Evolutionary conservation across 2,113 vertebrate species (phyloP).

Genomic region (Chlamydotis undulata): DNA sequence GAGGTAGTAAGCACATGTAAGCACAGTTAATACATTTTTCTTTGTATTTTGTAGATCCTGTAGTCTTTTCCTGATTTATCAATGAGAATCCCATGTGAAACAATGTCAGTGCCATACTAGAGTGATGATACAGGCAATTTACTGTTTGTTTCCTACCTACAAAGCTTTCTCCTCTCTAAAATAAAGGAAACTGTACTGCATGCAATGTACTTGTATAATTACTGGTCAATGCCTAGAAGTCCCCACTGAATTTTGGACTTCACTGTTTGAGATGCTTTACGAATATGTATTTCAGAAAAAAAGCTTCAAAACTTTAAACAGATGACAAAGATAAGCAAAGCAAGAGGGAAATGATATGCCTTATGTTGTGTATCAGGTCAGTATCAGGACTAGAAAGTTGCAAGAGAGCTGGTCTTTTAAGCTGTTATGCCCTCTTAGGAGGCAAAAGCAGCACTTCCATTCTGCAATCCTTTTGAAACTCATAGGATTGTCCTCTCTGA

Average conservation of each 20-base stretch:
- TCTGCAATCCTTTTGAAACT: background rate
- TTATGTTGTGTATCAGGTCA: rapidly evolving
- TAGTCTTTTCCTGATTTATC: background rate
- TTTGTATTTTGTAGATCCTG: background rate
- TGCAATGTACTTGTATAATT: background rate
- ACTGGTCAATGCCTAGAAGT: background rate
- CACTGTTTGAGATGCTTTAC: background rate
- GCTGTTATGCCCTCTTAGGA: rapidly evolving
- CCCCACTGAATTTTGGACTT: background rate
- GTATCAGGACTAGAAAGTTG: background rate
- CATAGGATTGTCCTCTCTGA: background rate
- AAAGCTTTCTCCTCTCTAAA: background rate
- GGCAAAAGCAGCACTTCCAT: background rate
- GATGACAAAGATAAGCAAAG: background rate
- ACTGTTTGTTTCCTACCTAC: background rate
- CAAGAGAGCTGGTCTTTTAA: background rate
- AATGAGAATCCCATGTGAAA: background rate
- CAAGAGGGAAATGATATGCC: background rate
- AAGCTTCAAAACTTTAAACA: background rate
- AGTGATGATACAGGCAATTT: background rate
- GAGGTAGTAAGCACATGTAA: background rate
- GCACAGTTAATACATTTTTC: background rate
- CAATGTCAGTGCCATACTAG: background rate
- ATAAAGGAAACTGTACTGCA: background rate
- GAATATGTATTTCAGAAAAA: background rate